Evolutionary conservation across 2,113 vertebrate species (phyloP).

Genomic region (Marmota monax): DNA sequence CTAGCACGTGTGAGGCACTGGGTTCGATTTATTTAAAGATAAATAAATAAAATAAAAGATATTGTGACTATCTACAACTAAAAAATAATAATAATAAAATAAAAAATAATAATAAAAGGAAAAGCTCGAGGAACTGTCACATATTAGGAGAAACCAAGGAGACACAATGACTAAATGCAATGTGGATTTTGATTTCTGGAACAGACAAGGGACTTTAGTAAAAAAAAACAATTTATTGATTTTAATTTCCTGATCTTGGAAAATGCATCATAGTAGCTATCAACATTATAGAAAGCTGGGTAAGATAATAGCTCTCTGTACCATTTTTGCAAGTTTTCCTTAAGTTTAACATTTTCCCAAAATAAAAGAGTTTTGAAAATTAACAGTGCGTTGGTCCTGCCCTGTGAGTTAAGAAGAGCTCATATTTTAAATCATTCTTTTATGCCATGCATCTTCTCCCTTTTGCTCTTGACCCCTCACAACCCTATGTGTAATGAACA

Average conservation of each 20-base stretch:
- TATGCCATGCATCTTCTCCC: not conserved
- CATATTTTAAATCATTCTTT: not conserved
- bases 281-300: not conserved
- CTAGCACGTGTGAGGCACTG: no score
- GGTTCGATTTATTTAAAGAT: no score
- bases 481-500: no score
- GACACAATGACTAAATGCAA: not conserved
- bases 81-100: no score
- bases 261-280: not conserved
- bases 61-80: no score
- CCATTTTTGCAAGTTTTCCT: not conserved
- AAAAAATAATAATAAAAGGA: no score
- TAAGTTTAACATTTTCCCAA: conserved; percentile 19
- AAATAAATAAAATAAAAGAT: no score
- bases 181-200: not conserved
- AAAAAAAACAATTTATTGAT: fast-evolving
- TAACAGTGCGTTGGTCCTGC: not conserved
- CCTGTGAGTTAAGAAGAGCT: not conserved
- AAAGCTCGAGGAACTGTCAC: not conserved
- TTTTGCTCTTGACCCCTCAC: not conserved
- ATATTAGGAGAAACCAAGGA: no score
- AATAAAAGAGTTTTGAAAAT: not conserved
- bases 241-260: not conserved
- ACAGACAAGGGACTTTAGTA: not conserved
- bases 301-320: not conserved